A percentile compares a stretch with the other conserved stretches of the same genome.
Conservation (phyloP, 2,888 invertebrate species). For the Ennomos erosarius region DNA sequence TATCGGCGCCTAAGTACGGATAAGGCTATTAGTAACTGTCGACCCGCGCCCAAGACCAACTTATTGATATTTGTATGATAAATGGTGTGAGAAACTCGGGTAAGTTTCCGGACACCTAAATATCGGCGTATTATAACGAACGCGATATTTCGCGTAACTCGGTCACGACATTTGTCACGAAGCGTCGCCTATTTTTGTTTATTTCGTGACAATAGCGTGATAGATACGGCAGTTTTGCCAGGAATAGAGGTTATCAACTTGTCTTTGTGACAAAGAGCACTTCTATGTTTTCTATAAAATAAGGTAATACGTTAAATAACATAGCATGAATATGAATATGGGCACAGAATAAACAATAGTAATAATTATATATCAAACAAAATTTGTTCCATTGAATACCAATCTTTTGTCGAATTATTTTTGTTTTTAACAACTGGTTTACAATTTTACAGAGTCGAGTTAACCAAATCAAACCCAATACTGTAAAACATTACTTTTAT, state of each 20-base stretch:
- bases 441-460: background rate
- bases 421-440: constrained; percentile 1
- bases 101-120: constrained; percentile 52
- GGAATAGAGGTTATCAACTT: constrained; percentile 13
- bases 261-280: too few species aligned
- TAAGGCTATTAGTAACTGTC: constrained; percentile 72
- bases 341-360: too few species aligned
- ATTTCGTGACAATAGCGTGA: constrained; percentile 32
- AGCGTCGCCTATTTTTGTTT: constrained; percentile 40
- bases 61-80: constrained; percentile 80
- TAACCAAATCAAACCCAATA: background rate
- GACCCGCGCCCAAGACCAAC: constrained; percentile 51
- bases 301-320: too few species aligned
- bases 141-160: constrained; percentile 51
- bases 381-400: too few species aligned
- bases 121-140: constrained; percentile 42
- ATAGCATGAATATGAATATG: too few species aligned
- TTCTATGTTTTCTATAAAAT: too few species aligned
- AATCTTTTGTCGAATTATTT: background rate
- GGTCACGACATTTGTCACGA: constrained; percentile 45
- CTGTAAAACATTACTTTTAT: constrained; percentile 26
- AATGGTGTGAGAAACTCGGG: constrained; percentile 62
- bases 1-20: constrained; percentile 39
- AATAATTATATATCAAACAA: too few species aligned
- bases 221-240: constrained; percentile 17